Conservation (phyloP, 2,797 vertebrate species). For the Chaenodraco wilsoni region DNA sequence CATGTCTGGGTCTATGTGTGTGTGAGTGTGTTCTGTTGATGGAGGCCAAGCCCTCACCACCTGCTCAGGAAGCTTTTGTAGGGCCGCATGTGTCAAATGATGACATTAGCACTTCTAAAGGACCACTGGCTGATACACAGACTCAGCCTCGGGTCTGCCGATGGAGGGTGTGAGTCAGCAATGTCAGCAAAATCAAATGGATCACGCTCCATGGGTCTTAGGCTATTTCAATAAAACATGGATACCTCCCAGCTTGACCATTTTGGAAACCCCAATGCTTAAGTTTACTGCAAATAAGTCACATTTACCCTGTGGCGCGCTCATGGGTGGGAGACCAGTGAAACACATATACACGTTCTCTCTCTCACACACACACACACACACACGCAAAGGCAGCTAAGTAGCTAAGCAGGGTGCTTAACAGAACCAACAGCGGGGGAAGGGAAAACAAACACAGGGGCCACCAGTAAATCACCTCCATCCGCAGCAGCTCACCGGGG, state of each 20-base stretch:
- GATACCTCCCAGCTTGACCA: conserved; percentile 46
- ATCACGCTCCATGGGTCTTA: conserved; percentile 51
- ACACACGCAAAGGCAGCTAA: conserved; percentile 54
- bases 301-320: conserved; percentile 16
- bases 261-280: conserved; percentile 21
- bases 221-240: conserved; percentile 52
- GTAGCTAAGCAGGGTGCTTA: conserved; percentile 77
- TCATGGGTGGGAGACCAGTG: conserved; percentile 32
- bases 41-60: conserved; percentile 48
- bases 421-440: conserved; percentile 72
- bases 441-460: conserved; percentile 78
- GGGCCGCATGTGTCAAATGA: conserved; percentile 54
- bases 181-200: conserved; percentile 68
- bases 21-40: conserved; percentile 13
- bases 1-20: conserved; percentile 17
- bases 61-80: conserved; percentile 56
- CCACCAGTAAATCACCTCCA: conserved; percentile 77
- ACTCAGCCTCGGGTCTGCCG: conserved; percentile 32
- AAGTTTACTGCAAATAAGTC: conserved; percentile 43
- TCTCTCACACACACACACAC: conserved; percentile 29
- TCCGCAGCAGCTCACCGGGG: conserved; percentile 68
- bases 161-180: conserved; percentile 42
- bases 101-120: conserved; percentile 57
- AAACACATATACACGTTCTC: conserved; percentile 28
- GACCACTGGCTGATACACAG: conserved; percentile 32